These are phyloP conservation scores for Drosophila obscura DNA, from an alignment of 1,140 invertebrate genomes.

Conservation along the genomic window DNA sequence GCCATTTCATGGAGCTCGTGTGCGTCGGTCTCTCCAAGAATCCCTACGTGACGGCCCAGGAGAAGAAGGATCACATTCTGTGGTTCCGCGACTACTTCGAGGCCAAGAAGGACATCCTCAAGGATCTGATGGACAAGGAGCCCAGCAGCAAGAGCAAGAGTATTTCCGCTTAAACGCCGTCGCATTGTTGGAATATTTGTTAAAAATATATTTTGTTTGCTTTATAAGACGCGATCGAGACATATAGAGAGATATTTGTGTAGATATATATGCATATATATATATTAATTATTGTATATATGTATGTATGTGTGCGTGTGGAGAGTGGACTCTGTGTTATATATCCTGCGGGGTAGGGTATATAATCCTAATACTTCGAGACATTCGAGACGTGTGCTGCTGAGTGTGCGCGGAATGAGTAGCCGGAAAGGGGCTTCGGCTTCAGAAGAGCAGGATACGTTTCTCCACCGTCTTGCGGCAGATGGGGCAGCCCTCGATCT, in stretches of 20 bases:
- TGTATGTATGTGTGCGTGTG: constrained; percentile 27
- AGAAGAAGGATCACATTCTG: constrained; percentile 95
- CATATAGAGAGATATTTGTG: constrained; percentile 27
- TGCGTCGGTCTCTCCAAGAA: constrained; percentile 97
- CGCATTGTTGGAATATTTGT: constrained; percentile 63
- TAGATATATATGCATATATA: constrained; percentile 35
- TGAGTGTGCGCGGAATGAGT: constrained; percentile 52
- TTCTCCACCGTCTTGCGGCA: constrained; percentile 98
- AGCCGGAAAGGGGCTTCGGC: constrained; percentile 47
- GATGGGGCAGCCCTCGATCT: constrained; percentile 98
- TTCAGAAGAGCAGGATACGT: constrained; percentile 94
- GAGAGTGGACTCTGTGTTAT: constrained; percentile 11
- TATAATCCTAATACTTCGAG: constrained; percentile 61
- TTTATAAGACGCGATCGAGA: constrained; percentile 54
- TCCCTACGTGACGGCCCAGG: constrained; percentile 93
- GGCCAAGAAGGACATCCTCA: constrained; percentile 90
- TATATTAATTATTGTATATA: constrained; percentile 46
- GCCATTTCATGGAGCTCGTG: constrained; percentile 99
- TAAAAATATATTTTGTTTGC: constrained; percentile 72
- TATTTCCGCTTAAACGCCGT: constrained; percentile 38
- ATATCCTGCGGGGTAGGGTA: constrained; percentile 17
- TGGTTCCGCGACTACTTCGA: constrained; percentile 97
- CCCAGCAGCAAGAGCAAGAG: constrained; percentile 36
- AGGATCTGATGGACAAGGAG: constrained; percentile 68
- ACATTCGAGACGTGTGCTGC: constrained; percentile 19